phyloP scores from a whole-genome alignment of 2,797 vertebrate genomes.

The Anisognathus igniventris region DNA sequence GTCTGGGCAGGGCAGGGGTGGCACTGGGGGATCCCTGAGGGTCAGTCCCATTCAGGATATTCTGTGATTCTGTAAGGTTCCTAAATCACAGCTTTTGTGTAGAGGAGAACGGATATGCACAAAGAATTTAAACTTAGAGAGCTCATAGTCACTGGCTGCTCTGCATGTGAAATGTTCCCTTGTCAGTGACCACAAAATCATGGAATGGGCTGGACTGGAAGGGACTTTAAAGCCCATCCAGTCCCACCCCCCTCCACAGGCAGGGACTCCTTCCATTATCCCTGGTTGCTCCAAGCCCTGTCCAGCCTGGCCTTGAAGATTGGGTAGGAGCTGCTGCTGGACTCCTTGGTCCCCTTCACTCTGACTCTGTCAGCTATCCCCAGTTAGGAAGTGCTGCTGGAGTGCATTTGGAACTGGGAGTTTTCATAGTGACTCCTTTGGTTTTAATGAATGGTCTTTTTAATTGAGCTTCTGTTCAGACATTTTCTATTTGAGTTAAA shows the following conservation, averaged over 20 bases:
- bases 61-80: neutral
- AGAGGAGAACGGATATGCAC: accelerated
- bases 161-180: accelerated
- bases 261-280: neutral
- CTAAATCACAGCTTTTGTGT: no score
- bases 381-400: neutral
- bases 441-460: neutral
- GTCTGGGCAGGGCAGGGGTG: neutral
- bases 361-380: neutral
- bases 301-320: neutral
- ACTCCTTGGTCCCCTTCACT: neutral
- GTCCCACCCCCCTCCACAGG: accelerated
- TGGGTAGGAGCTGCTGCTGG: neutral
- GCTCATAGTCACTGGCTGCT: neutral
- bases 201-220: neutral
- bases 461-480: neutral
- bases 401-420: neutral
- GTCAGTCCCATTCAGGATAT: no score
- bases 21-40: neutral
- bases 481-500: neutral
- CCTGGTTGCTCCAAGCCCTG: neutral
- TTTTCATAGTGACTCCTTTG: neutral
- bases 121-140: neutral
- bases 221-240: neutral
- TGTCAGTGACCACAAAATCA: neutral